Percentiles rank a stretch among this genome's conserved stretches.
Evolutionary conservation across 1,140 invertebrate genomes (phyloP).

Genomic region (Notospermus geniculatus): DNA sequence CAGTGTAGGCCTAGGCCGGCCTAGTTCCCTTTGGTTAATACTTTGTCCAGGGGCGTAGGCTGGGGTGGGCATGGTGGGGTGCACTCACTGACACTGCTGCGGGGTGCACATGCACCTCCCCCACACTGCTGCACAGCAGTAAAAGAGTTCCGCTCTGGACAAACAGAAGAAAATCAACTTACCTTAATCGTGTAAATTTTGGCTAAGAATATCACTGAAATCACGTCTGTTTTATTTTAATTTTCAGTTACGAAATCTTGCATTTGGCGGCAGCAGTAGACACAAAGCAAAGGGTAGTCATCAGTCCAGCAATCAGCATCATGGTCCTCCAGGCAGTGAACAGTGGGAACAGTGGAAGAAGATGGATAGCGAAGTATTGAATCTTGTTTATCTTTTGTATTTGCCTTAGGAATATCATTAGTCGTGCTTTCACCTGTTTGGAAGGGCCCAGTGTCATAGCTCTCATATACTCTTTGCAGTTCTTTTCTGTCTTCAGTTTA

Average conservation of each 20-base stretch:
- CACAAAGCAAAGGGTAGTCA: not conserved
- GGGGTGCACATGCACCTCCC: too few relatives aligned
- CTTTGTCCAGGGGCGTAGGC: too few relatives aligned
- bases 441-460: too few relatives aligned
- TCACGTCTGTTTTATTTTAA: not conserved
- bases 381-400: not conserved
- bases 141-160: too few relatives aligned
- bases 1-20: too few relatives aligned
- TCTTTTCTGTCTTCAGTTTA: conserved; percentile 53
- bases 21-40: too few relatives aligned
- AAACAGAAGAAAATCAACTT: too few relatives aligned
- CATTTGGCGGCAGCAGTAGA: not conserved
- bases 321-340: not conserved
- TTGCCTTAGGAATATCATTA: not conserved
- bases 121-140: too few relatives aligned
- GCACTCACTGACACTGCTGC: too few relatives aligned
- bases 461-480: not conserved
- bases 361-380: conserved; percentile 36
- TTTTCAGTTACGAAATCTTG: conserved; percentile 6
- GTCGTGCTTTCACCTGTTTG: not conserved
- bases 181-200: too few relatives aligned
- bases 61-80: too few relatives aligned
- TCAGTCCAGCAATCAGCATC: not conserved
- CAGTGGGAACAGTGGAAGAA: conserved; percentile 10
- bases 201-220: too few relatives aligned